Base-by-base conservation (phyloP, 2,888 invertebrate genomes). In the Anthophora plumipes region DNA sequence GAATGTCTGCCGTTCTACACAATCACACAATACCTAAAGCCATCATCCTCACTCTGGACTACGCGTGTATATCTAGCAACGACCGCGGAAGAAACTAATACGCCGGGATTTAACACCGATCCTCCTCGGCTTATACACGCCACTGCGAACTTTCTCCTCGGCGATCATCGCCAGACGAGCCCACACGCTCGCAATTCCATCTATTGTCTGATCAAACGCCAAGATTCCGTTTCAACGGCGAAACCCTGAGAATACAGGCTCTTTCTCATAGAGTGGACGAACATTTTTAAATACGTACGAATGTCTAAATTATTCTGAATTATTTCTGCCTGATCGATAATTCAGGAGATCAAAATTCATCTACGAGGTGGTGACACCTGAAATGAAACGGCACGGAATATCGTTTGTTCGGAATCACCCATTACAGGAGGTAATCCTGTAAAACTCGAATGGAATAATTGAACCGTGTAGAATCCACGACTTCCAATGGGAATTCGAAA, bases 71-170 rank as follows among this genome's bases (percentile, higher is more conserved):
- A 22, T 22, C 55, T 57, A 70, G 37, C 20, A 20, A 20, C 20
- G 41, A 20, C 31, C 52, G 59, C 22, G 20, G 48, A 12, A 68
- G 31, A 61, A 67, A 70, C 71, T 67, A 66, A 69, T 69, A 69
- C 60, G 20, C 55, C 12, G 17, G 60, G 57, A 54, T 64, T 79
- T 60, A 79, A 64, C 74, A 48, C 37, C 52, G 70, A 79, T 54
- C 43, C 64, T 59, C 31, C 37, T 17, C 41, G 54, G n/a, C 37
- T 74, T 73, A 59, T 9, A 14, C 25, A 5, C 20, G 6, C 4
- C n/a, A 4, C n/a, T 31, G 4, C 31, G 31, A 48, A 57, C 57
- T 72, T 64, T 72, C 63, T 72, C 72, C 37, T 54, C 54, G 52
- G 31, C 41, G 39, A 25, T 25, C 22, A 70, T 68, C 31, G 22